phyloP scores from a whole-genome alignment of 2,113 vertebrate genomes.

The Percina caprodes region DNA sequence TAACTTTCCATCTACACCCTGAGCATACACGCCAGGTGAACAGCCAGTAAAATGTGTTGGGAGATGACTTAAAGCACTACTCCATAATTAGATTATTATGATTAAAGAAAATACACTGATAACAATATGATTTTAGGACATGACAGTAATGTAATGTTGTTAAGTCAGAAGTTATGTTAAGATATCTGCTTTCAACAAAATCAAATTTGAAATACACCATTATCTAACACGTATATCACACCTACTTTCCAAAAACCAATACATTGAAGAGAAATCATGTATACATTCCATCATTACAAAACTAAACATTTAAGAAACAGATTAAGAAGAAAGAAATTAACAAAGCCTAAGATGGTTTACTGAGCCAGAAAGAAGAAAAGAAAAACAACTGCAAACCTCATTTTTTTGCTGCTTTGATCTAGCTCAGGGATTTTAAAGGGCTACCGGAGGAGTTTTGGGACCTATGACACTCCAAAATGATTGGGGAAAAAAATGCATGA shows the following conservation, averaged over 20 bases:
- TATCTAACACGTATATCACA: neutral
- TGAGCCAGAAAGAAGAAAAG: neutral
- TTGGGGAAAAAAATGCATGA: too few species aligned
- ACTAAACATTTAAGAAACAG: neutral
- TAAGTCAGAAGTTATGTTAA: neutral
- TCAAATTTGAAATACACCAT: slow-evolving; percentile 6
- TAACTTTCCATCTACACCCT: slow-evolving; percentile 47
- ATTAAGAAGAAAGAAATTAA: neutral
- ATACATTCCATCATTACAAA: neutral
- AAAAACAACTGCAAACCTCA: neutral
- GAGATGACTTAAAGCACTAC: neutral
- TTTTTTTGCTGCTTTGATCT: neutral
- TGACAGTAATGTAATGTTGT: neutral
- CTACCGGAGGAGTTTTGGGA: too few species aligned
- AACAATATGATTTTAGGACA: neutral
- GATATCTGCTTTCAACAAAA: slow-evolving; percentile 16
- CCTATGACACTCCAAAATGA: too few species aligned
- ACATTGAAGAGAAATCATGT: neutral
- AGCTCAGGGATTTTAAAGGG: neutral
- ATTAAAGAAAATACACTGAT: neutral
- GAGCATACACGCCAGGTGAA: slow-evolving; percentile 13
- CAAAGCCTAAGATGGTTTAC: neutral
- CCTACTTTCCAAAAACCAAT: slow-evolving; percentile 9
- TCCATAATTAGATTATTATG: slow-evolving; percentile 2
- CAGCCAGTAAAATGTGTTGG: slow-evolving; percentile 3